Percentiles rank a stretch among this genome's conserved stretches.
Conservation (phyloP, 2,888 invertebrate species). For the Oxyscelio sp. region DNA sequence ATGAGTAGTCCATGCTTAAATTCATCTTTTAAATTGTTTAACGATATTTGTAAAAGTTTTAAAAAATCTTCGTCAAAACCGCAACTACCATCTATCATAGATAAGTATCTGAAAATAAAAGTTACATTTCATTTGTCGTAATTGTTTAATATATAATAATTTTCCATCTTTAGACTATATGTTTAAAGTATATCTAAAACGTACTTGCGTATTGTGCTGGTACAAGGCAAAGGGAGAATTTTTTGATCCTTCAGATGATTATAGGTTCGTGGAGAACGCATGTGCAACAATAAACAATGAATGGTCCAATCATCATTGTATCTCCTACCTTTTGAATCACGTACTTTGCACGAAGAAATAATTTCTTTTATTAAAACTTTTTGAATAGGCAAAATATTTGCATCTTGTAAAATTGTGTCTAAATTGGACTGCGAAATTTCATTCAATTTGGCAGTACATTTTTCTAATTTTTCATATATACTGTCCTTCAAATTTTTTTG, state of each 20-base stretch:
- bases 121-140: neutral
- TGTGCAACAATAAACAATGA: conserved; percentile 8
- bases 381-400: conserved; percentile 1
- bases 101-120: conserved; percentile 16
- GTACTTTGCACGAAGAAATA: neutral
- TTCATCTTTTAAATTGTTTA: neutral
- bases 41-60: neutral
- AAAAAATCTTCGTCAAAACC: conserved; percentile 10
- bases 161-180: neutral
- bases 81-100: neutral
- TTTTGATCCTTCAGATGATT: conserved; percentile 6
- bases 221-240: conserved; percentile 14
- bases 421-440: conserved; percentile 5
- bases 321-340: neutral
- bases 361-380: conserved; percentile 13
- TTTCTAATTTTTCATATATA: conserved; percentile 8
- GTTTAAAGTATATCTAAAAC: no score
- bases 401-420: neutral
- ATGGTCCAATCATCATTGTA: conserved; percentile 20
- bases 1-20: conserved; percentile 51
- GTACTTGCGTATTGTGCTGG: conserved; percentile 18
- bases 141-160: conserved; percentile 5
- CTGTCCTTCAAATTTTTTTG: neutral
- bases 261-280: neutral
- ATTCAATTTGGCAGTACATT: conserved; percentile 1